These are phyloP conservation scores for Callyntrura sp. DNA, from an alignment of 2,888 invertebrate species.

Conservation along the genomic window DNA sequence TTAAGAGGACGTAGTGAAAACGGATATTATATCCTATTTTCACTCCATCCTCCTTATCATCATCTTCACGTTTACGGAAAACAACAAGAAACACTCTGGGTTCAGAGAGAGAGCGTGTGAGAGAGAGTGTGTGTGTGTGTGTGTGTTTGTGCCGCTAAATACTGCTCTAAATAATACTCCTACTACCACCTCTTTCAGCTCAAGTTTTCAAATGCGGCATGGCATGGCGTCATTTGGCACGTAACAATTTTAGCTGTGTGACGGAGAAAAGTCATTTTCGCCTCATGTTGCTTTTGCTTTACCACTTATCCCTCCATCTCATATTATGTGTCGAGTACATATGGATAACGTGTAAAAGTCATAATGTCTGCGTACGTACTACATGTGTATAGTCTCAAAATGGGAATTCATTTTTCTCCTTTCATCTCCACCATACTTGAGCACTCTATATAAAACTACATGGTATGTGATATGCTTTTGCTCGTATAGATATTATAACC, in stretches of 20 bases:
- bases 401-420: conserved; percentile 75
- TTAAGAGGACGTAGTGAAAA: conserved; percentile 19
- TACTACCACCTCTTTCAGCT: conserved; percentile 1
- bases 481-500: neutral
- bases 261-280: conserved; percentile 63
- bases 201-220: conserved; percentile 28
- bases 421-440: conserved; percentile 58
- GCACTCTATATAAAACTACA: neutral
- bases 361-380: neutral
- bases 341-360: no score
- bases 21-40: conserved; percentile 60
- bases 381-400: conserved; percentile 20
- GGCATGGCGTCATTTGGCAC: conserved; percentile 71
- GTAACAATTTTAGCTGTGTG: conserved; percentile 63
- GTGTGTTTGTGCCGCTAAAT: neutral
- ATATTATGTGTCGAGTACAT: neutral
- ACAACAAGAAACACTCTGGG: conserved; percentile 34
- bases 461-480: no score
- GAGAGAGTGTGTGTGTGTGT: no score
- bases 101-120: no score
- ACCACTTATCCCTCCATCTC: neutral
- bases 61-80: conserved; percentile 36
- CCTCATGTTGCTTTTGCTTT: conserved; percentile 60
- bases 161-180: neutral
- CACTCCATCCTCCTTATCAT: conserved; percentile 38